Percentiles rank a stretch among this genome's conserved stretches.
Evolutionary conservation across 2,888 invertebrate species (phyloP).

Genomic region (Zele albiditarsus): DNA sequence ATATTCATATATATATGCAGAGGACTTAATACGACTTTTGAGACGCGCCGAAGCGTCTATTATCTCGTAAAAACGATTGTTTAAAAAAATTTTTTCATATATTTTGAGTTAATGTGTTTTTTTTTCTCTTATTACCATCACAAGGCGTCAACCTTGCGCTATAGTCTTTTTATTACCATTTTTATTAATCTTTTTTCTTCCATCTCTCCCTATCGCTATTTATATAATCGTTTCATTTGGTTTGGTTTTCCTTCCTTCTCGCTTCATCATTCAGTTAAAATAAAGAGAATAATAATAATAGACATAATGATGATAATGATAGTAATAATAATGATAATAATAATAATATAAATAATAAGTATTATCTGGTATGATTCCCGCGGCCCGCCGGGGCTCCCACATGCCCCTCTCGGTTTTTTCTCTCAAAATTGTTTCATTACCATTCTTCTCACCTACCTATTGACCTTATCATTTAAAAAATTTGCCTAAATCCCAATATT

Average conservation of each 20-base stretch:
- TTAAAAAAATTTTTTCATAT: constrained; percentile 50
- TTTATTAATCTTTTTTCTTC: constrained; percentile 16
- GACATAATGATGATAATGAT: no score
- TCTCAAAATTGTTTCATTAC: constrained; percentile 39
- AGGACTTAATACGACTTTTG: constrained; percentile 52
- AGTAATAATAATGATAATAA: no score
- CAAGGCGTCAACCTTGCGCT: constrained; percentile 35
- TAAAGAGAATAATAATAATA: no score
- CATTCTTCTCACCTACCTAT: constrained; percentile 17
- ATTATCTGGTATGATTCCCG: constrained; percentile 67
- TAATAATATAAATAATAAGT: constrained; percentile 53
- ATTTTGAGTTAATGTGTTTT: constrained; percentile 34
- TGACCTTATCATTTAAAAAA: constrained; percentile 38
- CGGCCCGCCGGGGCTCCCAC: constrained; percentile 57
- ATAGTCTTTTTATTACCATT: constrained; percentile 37
- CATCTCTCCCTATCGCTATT: constrained; percentile 39
- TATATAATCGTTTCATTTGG: constrained; percentile 43
- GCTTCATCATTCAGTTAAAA: constrained; percentile 63
- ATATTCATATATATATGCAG: constrained; percentile 48
- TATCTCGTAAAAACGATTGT: constrained; percentile 56
- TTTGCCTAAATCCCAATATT: constrained; percentile 42
- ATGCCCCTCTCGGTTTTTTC: constrained; percentile 43
- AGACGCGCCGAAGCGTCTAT: constrained; percentile 53
- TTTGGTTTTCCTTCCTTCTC: constrained; percentile 51
- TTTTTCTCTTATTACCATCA: constrained; percentile 35